A percentile compares a stretch with the other conserved stretches of the same genome.
Conservation (phyloP, 2,888 invertebrate species). For the Drosophila merina region DNA sequence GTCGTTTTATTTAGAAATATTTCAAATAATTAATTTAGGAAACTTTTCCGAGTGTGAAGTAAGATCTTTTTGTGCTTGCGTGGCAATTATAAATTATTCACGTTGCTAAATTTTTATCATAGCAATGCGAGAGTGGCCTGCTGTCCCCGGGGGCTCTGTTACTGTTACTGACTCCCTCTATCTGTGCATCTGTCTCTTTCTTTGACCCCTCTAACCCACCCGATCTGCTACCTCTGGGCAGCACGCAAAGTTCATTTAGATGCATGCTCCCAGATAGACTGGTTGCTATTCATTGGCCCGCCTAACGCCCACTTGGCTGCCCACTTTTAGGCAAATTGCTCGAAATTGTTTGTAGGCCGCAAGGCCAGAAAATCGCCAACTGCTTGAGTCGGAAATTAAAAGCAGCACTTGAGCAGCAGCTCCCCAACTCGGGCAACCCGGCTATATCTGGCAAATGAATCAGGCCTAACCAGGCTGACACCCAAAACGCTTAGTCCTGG, state of each 20-base stretch:
- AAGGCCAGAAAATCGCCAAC: conserved; percentile 52
- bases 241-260: conserved; percentile 77
- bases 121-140: conserved; percentile 48
- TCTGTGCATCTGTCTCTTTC: conserved; percentile 7
- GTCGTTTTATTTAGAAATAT: too few species aligned
- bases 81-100: conserved; percentile 72
- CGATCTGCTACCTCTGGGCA: conserved; percentile 9
- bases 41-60: background rate
- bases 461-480: conserved; percentile 49
- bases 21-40: too few species aligned
- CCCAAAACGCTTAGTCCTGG: conserved; percentile 55
- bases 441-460: conserved; percentile 70
- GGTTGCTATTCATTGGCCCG: conserved; percentile 29
- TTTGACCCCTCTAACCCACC: background rate
- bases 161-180: conserved; percentile 29
- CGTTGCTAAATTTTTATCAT: conserved; percentile 47
- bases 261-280: conserved; percentile 67
- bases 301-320: conserved; percentile 37
- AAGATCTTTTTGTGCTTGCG: conserved; percentile 35
- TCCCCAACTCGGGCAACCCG: conserved; percentile 4
- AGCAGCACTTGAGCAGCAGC: conserved; percentile 62
- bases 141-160: conserved; percentile 36
- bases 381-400: conserved; percentile 73
- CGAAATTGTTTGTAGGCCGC: conserved; percentile 50
- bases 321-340: conserved; percentile 73